Percentiles rank a stretch among this genome's conserved stretches.
Conservation (phyloP, 37 sponge, comb jelly and placozoan genomes). For the Spongia lamella region DNA sequence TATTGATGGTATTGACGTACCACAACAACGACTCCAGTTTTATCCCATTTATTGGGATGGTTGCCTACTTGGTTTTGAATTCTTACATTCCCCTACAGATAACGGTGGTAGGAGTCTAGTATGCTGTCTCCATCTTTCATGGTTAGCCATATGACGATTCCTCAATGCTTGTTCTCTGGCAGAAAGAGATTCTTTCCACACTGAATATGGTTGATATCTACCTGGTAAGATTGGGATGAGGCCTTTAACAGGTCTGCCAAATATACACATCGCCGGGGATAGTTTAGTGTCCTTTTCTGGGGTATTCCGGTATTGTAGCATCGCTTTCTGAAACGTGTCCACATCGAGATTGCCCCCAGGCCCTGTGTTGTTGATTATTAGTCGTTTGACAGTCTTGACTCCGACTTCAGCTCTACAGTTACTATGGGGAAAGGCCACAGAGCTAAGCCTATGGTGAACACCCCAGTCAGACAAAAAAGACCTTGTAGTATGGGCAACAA, state of each 20-base stretch:
- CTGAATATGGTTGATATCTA: constrained; percentile 30
- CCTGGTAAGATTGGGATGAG: constrained; percentile 37
- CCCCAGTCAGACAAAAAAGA: constrained; percentile 33
- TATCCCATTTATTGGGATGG: constrained; percentile 41
- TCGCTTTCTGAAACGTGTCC: constrained; percentile 26
- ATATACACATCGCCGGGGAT: constrained; percentile 40
- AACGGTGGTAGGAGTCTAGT: constrained; percentile 29
- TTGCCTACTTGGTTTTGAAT: constrained; percentile 46
- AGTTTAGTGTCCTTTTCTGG: constrained; percentile 31
- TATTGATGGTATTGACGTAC: too few species aligned
- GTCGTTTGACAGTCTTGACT: constrained; percentile 33
- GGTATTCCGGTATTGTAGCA: constrained; percentile 40
- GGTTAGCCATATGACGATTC: constrained; percentile 39
- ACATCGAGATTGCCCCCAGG: constrained; percentile 18
- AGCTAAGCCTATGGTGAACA: too few species aligned
- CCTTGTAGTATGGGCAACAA: constrained; percentile 13
- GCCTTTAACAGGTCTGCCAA: constrained; percentile 33
- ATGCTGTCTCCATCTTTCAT: constrained; percentile 39
- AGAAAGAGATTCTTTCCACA: constrained; percentile 14
- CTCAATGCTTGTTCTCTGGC: constrained; percentile 19
- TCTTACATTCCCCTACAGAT: constrained; percentile 35
- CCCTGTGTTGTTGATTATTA: constrained; percentile 30
- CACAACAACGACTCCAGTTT: constrained; percentile 29
- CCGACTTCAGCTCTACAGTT: constrained; percentile 20
- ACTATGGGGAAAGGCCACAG: too few species aligned